Evolutionary conservation across 2,888 invertebrate genomes (phyloP).

Genomic region (Acanthosoma haemorrhoidale): DNA sequence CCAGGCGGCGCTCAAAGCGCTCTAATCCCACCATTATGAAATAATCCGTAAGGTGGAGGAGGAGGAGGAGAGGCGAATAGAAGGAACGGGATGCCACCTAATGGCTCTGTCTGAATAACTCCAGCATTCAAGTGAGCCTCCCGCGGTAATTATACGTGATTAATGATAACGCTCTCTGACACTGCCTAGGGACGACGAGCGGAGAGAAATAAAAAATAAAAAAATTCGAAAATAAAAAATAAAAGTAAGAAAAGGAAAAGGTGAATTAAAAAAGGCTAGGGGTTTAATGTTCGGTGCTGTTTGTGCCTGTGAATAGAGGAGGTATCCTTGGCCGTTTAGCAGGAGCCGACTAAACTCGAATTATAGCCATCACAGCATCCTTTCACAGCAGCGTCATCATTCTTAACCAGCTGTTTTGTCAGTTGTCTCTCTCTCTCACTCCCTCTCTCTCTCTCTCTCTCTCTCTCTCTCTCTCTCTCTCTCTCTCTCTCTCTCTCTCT

Average conservation of each 20-base stretch:
- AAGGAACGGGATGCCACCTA: not conserved
- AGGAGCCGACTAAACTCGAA: slow-evolving; percentile 24
- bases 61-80: not conserved
- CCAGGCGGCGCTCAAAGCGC: slow-evolving; percentile 17
- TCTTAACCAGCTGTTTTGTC: slow-evolving; percentile 22
- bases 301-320: slow-evolving; percentile 17
- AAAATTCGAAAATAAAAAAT: slow-evolving; percentile 6
- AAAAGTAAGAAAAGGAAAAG: slow-evolving; percentile 15
- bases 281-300: slow-evolving; percentile 16
- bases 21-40: slow-evolving; percentile 36
- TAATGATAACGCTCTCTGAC: slow-evolving; percentile 26
- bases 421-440: no score
- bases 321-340: slow-evolving; percentile 4
- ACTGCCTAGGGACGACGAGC: slow-evolving; percentile 18
- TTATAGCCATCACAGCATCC: slow-evolving; percentile 23
- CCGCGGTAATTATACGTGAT: slow-evolving; percentile 28
- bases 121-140: not conserved
- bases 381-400: not conserved
- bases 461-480: no score
- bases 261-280: slow-evolving; percentile 24
- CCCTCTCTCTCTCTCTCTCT: no score
- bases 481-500: no score
- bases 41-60: slow-evolving; percentile 31
- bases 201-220: not conserved
- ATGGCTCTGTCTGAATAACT: slow-evolving; percentile 21